Base-by-base conservation (phyloP, 2,113 vertebrate genomes). In the Argyrosomus japonicus region DNA sequence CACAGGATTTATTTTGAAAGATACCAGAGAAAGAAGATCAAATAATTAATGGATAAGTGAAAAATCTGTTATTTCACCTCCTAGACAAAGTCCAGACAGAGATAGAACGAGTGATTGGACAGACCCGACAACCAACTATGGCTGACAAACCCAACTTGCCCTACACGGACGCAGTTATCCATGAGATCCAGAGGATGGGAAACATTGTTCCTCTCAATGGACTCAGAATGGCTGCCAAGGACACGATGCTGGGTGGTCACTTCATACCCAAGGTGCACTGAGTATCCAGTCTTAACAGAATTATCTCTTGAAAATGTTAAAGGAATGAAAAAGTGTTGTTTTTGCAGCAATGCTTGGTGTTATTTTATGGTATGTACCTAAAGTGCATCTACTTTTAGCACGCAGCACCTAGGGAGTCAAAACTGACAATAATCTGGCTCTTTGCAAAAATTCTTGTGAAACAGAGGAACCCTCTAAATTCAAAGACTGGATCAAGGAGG, bases 101-200 rank as follows among this genome's bases (percentile, higher is more conserved):
- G 91, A 96, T 96, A 0, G 94, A 96, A 2, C 7, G 43, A 0
- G 94, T 94, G 67, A 91, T 96, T 0, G 95, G 96, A 73, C 92
- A 80, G 74, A 80, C 15, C 0, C 91, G 89, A 1, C 89, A 60
- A 3, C 95, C 96, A 6, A 64, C 65, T 0, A 92, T 96, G 94
- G 87, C 92, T 0, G 96, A 97, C 92, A 94, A 86, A 73, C 53
- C 72, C 76, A 93, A 72, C 63, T 85, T 97, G 94, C 97, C 97
- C 0, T 99, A 96, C 86, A 97, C 96, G 43, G 94, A 97, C 0
- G 96, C 97, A 0, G 96, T 96, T 63, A 86, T 98, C 90, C 97
- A 98, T 0, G 97, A 98, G 81, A 93, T 96, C 77, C 96, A 95
- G 85, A 96, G 97, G 79, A 95, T 95, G 82, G 86, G 94, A 54